Evolutionary conservation across 2,797 vertebrate species (phyloP), one percentile per base, ranked within the genome.

Genomic region (Apogon talboti): DNA sequence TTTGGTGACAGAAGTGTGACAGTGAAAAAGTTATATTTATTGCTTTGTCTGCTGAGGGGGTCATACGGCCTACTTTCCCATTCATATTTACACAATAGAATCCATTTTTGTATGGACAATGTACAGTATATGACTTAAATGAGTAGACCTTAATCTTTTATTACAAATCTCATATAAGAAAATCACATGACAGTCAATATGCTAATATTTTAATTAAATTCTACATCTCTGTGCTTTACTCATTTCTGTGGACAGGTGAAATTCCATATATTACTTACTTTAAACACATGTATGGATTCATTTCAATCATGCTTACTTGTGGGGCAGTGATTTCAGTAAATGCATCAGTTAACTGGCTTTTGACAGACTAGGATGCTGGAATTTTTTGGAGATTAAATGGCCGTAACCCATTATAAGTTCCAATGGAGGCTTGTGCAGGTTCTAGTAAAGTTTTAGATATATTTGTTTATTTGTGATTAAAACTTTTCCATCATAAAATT

Each of bases 21-120:
- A 61, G 4, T 35, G 18, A 49, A 41, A 65, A 67, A 14, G 58
- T 76, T 18, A 59, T 37, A 10, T 63, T 66, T 54, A 55, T 59
- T 76, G n/a, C 6, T 66, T 71, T 9, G 59, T 13, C 10, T 56
- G n/a, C 13, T 71, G 15, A 47, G 6, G 54, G 35, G n/a, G 38
- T 35, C 7, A 59, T 13, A 51, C n/a, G 7, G 13, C 16, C 19
- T 54, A 49, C 7, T 38, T 64, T 51, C 33, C 24, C 41, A 43
- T 54, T 12, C 41, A 40, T 13, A 47, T 12, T 15, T 0, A 24
- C 11, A 18, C 19, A 48, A 35, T 8, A 35, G 7, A 35, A 8
- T 8, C 33, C 7, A 35, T 35, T 35, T 8, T 8, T 35, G 9
- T 10, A 35, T 35, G 33, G 33, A 10, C 33, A 35, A 35, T 8